These are phyloP conservation scores for Diachasma alloeum DNA, from an alignment of 1,140 invertebrate species.

Conservation along the genomic window DNA sequence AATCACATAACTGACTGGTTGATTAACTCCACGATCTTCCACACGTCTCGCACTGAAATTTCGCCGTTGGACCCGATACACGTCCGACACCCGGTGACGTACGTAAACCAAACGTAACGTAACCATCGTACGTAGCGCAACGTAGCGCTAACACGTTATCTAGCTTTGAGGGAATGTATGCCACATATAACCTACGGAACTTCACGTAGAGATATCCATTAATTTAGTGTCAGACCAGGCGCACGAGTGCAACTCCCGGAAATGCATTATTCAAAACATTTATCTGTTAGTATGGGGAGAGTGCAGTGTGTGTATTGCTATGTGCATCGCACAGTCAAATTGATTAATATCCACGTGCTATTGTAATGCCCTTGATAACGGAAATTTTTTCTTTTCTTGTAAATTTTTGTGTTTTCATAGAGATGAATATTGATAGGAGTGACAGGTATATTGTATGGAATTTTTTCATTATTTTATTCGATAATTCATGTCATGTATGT, in stretches of 20 bases:
- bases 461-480: too few species aligned
- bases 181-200: conserved; percentile 21
- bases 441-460: too few species aligned
- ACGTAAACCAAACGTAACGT: conserved; percentile 15
- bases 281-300: conserved; percentile 14
- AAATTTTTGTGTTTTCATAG: too few species aligned
- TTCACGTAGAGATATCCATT: conserved; percentile 36
- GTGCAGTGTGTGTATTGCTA: background rate
- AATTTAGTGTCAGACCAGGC: conserved; percentile 35
- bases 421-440: too few species aligned
- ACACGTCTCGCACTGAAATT: background rate
- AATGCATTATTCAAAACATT: conserved; percentile 39
- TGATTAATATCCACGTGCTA: conserved; percentile 31
- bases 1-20: background rate
- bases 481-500: too few species aligned
- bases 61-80: background rate
- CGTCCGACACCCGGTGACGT: conserved; percentile 10
- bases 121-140: background rate
- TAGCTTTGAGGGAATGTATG: background rate
- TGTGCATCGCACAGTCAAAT: conserved; percentile 17
- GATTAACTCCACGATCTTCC: background rate
- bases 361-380: conserved; percentile 22
- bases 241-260: conserved; percentile 10
- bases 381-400: background rate
- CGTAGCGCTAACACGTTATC: conserved; percentile 3